These are phyloP conservation scores for Galagoides demidoff DNA, from an alignment of 2,797 vertebrate genomes.

Conservation along the genomic window DNA sequence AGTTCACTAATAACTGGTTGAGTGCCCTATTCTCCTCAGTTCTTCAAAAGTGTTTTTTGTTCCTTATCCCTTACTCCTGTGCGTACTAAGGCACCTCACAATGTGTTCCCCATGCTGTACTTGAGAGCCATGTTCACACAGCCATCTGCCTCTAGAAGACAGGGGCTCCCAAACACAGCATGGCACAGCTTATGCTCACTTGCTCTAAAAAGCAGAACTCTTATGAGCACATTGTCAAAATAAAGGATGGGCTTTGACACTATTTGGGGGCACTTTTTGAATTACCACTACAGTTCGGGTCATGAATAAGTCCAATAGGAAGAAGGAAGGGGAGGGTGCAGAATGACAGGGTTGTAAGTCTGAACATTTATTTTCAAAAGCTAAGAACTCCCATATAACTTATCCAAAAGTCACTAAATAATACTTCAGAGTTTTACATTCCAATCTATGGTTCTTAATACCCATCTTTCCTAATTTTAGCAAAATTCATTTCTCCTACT, in stretches of 20 bases:
- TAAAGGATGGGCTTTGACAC: not conserved
- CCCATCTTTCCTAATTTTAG: slow-evolving; percentile 31
- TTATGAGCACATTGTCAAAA: not conserved
- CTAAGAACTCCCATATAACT: not conserved
- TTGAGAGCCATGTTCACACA: accelerated
- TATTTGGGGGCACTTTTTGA: not conserved
- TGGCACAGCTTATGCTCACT: accelerated
- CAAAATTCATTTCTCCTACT: slow-evolving; percentile 41
- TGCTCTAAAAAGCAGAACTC: not conserved
- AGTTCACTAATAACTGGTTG: not conserved
- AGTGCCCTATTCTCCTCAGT: not conserved
- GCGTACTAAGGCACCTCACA: accelerated
- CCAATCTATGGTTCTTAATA: not conserved
- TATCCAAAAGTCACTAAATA: not conserved
- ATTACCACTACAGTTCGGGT: not conserved
- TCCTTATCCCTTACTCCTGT: not conserved
- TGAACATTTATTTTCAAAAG: not conserved
- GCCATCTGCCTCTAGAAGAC: not conserved
- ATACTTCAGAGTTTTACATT: slow-evolving; percentile 30
- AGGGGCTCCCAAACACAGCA: not conserved
- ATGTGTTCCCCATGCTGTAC: not conserved
- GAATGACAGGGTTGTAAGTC: not conserved
- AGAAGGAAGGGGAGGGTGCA: not conserved
- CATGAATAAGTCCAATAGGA: not conserved
- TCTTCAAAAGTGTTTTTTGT: not conserved